phyloP scores from a whole-genome alignment of 1,140 invertebrate genomes.

The Brachionus manjavacas region DNA sequence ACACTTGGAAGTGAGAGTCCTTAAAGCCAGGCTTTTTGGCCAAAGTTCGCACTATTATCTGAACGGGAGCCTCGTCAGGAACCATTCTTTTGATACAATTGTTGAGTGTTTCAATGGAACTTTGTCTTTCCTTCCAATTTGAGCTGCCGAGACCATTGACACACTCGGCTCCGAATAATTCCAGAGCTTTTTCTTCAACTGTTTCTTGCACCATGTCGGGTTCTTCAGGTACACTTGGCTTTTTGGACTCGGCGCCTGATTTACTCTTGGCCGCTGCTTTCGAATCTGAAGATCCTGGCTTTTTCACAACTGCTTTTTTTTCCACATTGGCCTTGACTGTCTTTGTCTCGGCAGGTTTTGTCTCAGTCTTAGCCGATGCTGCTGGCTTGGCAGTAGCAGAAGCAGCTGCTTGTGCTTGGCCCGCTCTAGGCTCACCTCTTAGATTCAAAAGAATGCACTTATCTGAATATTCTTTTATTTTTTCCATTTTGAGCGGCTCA shows the following conservation, averaged over 20 bases:
- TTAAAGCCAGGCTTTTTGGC: conserved; percentile 82
- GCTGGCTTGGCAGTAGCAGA: conserved; percentile 46
- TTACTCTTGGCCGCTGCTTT: conserved; percentile 45
- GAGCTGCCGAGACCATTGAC: conserved; percentile 68
- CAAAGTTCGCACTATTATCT: conserved; percentile 70
- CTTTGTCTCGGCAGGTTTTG: conserved; percentile 43
- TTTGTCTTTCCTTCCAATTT: conserved; percentile 81
- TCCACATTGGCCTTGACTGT: conserved; percentile 47
- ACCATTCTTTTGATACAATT: conserved; percentile 55
- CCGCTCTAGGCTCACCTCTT: conserved; percentile 48
- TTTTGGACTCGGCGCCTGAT: conserved; percentile 38
- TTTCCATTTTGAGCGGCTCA: conserved; percentile 69
- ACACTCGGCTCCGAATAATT: conserved; percentile 63
- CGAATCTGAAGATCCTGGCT: background rate
- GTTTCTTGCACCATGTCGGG: conserved; percentile 61
- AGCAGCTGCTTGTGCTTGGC: conserved; percentile 57
- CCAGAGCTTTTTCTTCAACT: conserved; percentile 66
- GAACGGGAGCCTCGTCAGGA: conserved; percentile 65
- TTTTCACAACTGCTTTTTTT: background rate
- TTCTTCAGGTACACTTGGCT: conserved; percentile 46
- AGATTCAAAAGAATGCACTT: conserved; percentile 75
- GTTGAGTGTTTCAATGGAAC: conserved; percentile 69
- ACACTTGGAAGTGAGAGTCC: conserved; percentile 85
- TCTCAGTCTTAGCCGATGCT: conserved; percentile 43
- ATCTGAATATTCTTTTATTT: conserved; percentile 83